These are phyloP conservation scores for Craniophora ligustri DNA, from an alignment of 2,888 invertebrate species.

Conservation along the genomic window DNA sequence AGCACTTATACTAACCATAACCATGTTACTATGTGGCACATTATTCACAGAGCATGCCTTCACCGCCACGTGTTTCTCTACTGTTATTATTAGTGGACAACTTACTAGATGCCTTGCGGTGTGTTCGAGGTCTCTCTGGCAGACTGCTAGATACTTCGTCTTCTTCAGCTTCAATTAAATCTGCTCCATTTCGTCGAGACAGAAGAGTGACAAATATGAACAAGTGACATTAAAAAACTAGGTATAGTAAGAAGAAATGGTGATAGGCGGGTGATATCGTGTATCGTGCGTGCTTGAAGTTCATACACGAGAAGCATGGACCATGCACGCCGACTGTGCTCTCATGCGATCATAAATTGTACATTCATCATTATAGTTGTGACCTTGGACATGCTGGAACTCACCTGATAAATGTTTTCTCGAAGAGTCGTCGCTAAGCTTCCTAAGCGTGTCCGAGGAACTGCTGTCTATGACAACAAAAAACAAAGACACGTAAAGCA, in stretches of 20 bases:
- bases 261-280: conserved; percentile 59
- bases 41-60: conserved; percentile 52
- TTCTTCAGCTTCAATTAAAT: conserved; percentile 89
- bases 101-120: conserved; percentile 89
- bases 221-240: conserved; percentile 62
- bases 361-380: conserved; percentile 28
- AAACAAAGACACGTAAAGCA: conserved; percentile 84
- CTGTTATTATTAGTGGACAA: conserved; percentile 57
- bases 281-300: conserved; percentile 59
- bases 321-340: conserved; percentile 68
- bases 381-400: conserved; percentile 56
- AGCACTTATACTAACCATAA: conserved; percentile 42
- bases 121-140: conserved; percentile 79
- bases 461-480: conserved; percentile 88
- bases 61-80: conserved; percentile 45
- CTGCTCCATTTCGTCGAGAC: conserved; percentile 73
- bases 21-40: conserved; percentile 37
- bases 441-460: conserved; percentile 83
- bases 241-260: conserved; percentile 59
- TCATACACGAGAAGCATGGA: conserved; percentile 69
- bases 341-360: conserved; percentile 67
- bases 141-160: conserved; percentile 85
- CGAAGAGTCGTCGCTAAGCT: conserved; percentile 86
- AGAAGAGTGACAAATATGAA: conserved; percentile 60
- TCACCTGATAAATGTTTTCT: conserved; percentile 88